Base-by-base conservation (phyloP, 2,113 vertebrate genomes). In the Lamprologus lemairii region DNA sequence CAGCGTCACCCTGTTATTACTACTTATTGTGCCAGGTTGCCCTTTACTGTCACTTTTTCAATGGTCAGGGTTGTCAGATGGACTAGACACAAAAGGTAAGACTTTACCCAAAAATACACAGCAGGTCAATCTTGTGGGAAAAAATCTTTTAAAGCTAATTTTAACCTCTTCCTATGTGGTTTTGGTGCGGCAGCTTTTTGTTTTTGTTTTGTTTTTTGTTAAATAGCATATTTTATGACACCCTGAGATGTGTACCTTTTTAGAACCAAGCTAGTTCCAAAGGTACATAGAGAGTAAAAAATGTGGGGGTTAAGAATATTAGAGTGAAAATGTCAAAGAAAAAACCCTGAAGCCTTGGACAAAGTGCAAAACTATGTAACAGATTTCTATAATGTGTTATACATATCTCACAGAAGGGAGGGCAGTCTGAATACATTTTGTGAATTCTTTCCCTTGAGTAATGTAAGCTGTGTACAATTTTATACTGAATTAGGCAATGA, bases 321-420 rank as follows among this genome's bases (percentile, higher is more conserved):
- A 23, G 53, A 23, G n/a, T 53, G 2, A 51, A 57, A 2, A 57
- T 57, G 54, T 28, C 23, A 16, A 8, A 57, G 0, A 8, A 57
- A 57, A 57, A 57, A 2, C 1, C 23, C 7, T 57, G 23, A 57
- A 57, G 23, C 12, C 54, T 57, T 57, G 23, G 12, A 14, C 12
- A 57, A 57, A 57, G 54, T 57, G 23, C 23, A 57, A 26, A 55
- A 14, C 12, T 57, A 57, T 57, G 54, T 26, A 57, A 57, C 12
- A 28, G 0, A 28, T 28, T 57, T 26, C 54, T 2, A 8, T 1
- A 54, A 21, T 23, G 53, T 23, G n/a, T 23, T 0, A 54, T 54
- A 54, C n/a, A 12, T 12, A 7, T 54, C 1, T 54, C 10, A 23
- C 53, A 54, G 53, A 54, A 1, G 55, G 55, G 55, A 16, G 55